Percentiles rank a stretch among this genome's conserved stretches.
Evolutionary conservation across 2,113 vertebrate genomes (phyloP).

Genomic region (Gnathonemus echidnorhynchus): DNA sequence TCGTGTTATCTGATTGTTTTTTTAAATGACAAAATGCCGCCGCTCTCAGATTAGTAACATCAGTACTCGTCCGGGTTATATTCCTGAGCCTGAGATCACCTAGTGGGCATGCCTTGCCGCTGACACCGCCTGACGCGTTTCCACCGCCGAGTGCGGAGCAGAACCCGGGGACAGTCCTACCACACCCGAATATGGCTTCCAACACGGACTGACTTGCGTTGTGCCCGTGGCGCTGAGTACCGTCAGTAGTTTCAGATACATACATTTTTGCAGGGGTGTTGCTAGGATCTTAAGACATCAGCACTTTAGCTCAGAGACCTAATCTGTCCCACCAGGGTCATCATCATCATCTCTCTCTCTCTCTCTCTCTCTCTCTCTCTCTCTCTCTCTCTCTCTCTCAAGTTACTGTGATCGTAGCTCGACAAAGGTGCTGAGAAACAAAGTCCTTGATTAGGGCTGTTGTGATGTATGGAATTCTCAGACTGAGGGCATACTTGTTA

Average conservation of each 20-base stretch:
- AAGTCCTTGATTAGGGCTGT: neutral
- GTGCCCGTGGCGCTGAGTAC: neutral
- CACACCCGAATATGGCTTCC: neutral
- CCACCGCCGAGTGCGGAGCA: neutral
- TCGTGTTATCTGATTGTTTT: neutral
- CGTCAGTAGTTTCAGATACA: neutral
- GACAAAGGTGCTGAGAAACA: neutral
- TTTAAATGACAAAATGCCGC: neutral
- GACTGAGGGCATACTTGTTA: neutral
- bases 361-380: neutral
- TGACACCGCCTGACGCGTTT: neutral
- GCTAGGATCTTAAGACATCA: neutral
- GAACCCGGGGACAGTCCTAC: neutral
- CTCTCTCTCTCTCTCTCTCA: neutral
- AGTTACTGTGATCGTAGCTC: neutral
- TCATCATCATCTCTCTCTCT: neutral
- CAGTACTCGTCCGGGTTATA: neutral
- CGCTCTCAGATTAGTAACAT: neutral
- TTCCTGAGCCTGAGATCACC: neutral
- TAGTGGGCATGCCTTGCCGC: neutral
- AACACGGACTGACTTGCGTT: neutral
- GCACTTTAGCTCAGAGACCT: neutral
- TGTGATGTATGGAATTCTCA: neutral
- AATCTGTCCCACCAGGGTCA: neutral
- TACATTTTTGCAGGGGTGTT: neutral